Percentiles rank a stretch among this genome's conserved stretches.
Evolutionary conservation across 1,140 invertebrate genomes (phyloP).

Genomic region (Andrena cerasifolii): DNA sequence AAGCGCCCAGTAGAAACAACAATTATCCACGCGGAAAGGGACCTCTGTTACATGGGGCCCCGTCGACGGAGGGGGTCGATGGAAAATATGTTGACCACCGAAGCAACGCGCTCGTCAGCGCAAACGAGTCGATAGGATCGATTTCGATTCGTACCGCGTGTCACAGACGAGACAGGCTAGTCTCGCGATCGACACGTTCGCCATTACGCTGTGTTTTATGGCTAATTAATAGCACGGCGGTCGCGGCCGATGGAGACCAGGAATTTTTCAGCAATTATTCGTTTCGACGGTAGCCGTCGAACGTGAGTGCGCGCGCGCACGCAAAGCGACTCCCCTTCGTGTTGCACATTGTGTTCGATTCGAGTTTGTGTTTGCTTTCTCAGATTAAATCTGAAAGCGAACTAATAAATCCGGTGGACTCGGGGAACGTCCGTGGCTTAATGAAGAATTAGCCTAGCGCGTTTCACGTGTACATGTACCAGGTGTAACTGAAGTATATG

Average conservation of each 20-base stretch:
- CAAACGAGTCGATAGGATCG: neutral
- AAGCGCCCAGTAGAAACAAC: too few species aligned
- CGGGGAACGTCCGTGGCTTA: neutral
- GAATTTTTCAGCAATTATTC: conserved; percentile 69
- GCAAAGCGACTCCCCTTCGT: neutral
- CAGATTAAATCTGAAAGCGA: conserved; percentile 33
- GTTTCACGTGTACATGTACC: too few species aligned
- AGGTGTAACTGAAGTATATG: too few species aligned
- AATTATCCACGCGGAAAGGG: too few species aligned
- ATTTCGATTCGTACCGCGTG: conserved; percentile 3
- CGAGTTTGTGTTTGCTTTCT: conserved; percentile 23
- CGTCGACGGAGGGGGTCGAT: too few species aligned
- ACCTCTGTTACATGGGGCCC: too few species aligned
- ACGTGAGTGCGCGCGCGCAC: conserved; percentile 13
- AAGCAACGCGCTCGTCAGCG: neutral
- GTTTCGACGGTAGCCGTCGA: conserved; percentile 53
- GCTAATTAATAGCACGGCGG: conserved; percentile 61
- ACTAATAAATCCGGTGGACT: neutral
- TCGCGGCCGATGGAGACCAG: conserved; percentile 61
- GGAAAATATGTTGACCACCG: too few species aligned
- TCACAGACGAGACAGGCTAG: conserved; percentile 26
- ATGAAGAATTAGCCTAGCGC: neutral
- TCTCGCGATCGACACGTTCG: conserved; percentile 56
- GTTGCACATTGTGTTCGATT: conserved; percentile 24
- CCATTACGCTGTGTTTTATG: conserved; percentile 65